Conservation (phyloP, 2,888 invertebrate species). For the Adineta ricciae region DNA sequence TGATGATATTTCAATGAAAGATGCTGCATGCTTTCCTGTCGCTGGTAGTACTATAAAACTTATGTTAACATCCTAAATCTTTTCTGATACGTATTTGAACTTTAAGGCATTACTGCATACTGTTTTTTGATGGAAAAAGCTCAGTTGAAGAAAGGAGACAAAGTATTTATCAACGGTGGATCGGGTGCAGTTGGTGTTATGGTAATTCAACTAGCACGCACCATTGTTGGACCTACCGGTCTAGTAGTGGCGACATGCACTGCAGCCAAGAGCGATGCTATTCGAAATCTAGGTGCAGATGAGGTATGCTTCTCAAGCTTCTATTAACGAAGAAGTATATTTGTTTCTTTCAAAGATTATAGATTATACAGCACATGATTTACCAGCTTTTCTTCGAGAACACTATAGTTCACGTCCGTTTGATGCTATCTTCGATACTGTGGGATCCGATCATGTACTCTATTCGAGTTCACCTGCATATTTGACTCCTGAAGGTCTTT, state of each 20-base stretch:
- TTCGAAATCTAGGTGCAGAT: slow-evolving; percentile 6
- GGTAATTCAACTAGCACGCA: neutral
- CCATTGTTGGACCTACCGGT: neutral
- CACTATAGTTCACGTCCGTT: slow-evolving; percentile 8
- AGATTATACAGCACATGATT: neutral
- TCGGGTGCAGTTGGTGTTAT: neutral
- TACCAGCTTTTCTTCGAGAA: neutral
- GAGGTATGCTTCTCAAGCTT: neutral
- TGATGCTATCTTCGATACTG: neutral
- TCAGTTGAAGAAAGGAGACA: neutral
- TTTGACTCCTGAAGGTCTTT: neutral
- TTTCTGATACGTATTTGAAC: neutral
- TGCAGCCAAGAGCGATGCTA: neutral
- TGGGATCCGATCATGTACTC: neutral
- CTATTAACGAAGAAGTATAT: neutral
- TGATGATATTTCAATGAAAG: neutral
- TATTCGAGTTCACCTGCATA: neutral
- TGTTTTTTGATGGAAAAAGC: neutral
- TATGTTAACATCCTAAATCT: too few relatives aligned
- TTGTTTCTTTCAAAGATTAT: neutral
- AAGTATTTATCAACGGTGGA: neutral
- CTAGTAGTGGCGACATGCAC: neutral
- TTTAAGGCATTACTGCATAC: neutral
- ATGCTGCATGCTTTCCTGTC: neutral
- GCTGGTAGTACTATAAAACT: neutral